Evolutionary conservation across 2,797 vertebrate genomes (phyloP).

Genomic region (Pseudopleuronectes americanus): DNA sequence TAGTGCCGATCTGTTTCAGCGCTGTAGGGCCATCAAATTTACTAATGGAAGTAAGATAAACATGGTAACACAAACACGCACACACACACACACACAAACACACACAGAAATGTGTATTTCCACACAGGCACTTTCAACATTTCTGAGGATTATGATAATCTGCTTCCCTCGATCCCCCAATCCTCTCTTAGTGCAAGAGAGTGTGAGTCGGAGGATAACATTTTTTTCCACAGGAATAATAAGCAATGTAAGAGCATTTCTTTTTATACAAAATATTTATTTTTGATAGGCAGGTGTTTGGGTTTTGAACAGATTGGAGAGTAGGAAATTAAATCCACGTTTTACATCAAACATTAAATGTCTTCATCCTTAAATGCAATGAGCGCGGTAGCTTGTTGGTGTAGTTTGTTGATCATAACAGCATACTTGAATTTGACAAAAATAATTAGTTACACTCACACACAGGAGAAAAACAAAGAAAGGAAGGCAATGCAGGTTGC

Average conservation of each 20-base stretch:
- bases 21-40: conserved; percentile 50
- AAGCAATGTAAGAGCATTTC: background rate
- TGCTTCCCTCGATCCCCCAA: conserved; percentile 36
- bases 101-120: conserved; percentile 24
- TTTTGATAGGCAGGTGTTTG: conserved; percentile 41
- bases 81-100: conserved; percentile 6
- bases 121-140: conserved; percentile 55
- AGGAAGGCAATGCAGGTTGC: conserved; percentile 33
- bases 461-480: conserved; percentile 1
- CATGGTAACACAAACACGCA: conserved; percentile 7
- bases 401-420: too few relatives aligned
- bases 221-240: conserved; percentile 4
- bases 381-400: background rate
- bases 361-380: conserved; percentile 13
- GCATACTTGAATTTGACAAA: background rate
- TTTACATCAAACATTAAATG: conserved; percentile 13
- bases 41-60: conserved; percentile 64
- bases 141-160: conserved; percentile 77
- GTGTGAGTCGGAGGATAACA: background rate
- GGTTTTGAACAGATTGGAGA: conserved; percentile 5
- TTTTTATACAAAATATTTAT: conserved; percentile 55
- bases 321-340: conserved; percentile 13
- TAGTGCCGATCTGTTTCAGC: conserved; percentile 31
- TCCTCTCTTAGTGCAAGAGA: conserved; percentile 5
- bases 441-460: background rate